Conservation (phyloP, 2,888 invertebrate genomes). For the Idaea dimidiata region DNA sequence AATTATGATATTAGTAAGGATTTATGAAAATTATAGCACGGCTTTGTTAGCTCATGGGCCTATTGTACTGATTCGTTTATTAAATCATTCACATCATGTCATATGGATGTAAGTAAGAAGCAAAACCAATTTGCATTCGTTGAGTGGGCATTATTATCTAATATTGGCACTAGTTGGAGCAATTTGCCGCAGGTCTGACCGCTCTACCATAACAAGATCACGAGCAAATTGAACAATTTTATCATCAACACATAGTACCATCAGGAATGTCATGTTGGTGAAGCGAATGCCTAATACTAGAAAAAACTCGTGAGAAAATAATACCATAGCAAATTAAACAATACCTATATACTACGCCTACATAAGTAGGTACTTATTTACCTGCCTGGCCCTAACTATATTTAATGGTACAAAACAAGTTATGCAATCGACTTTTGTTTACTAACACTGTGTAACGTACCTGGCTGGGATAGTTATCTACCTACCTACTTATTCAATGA, state of each 20-base stretch:
- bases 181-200: slow-evolving; percentile 58
- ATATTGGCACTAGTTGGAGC: slow-evolving; percentile 63
- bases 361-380: not conserved
- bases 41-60: too few species aligned
- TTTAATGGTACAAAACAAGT: not conserved
- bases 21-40: not conserved
- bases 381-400: not conserved
- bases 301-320: slow-evolving; percentile 43
- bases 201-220: slow-evolving; percentile 57
- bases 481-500: not conserved
- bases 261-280: slow-evolving; percentile 43
- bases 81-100: not conserved
- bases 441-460: not conserved
- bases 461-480: not conserved
- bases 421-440: not conserved
- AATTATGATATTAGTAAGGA: slow-evolving; percentile 4
- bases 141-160: slow-evolving; percentile 74
- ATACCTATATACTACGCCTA: slow-evolving; percentile 3
- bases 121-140: slow-evolving; percentile 72
- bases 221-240: slow-evolving; percentile 74
- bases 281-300: slow-evolving; percentile 40
- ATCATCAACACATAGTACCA: slow-evolving; percentile 60
- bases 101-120: slow-evolving; percentile 34
- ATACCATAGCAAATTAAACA: slow-evolving; percentile 38
- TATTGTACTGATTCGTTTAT: not conserved